Percentiles rank a stretch among this genome's conserved stretches.
Conservation (phyloP, 2,888 invertebrate species). For the Tetragnatha montana region DNA sequence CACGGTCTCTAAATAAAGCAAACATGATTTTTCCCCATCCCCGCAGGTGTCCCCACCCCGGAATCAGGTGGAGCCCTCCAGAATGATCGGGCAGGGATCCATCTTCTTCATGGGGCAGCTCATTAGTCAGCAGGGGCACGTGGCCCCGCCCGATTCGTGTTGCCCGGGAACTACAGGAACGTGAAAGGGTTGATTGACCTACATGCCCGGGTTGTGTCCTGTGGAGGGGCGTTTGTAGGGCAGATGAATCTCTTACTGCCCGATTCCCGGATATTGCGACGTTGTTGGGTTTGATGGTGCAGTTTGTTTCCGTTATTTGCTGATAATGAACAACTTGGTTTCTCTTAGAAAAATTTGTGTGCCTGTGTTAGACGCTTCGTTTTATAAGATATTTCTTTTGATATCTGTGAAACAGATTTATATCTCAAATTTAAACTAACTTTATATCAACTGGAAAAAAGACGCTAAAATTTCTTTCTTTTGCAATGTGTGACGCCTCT, state of each 20-base stretch:
- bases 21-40: too few relatives aligned
- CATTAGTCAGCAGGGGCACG: slow-evolving; percentile 59
- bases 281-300: too few relatives aligned
- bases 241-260: background rate
- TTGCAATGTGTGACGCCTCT: too few relatives aligned
- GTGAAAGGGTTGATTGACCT: slow-evolving; percentile 56
- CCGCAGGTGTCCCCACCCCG: too few relatives aligned
- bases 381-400: background rate
- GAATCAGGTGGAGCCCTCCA: too few relatives aligned
- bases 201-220: slow-evolving; percentile 39
- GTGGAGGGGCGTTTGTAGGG: background rate
- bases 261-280: too few relatives aligned
- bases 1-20: too few relatives aligned
- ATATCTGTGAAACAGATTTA: background rate
- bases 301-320: too few relatives aligned
- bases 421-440: too few relatives aligned
- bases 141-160: slow-evolving; percentile 62
- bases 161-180: slow-evolving; percentile 11
- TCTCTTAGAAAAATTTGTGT: background rate
- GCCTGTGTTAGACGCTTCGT: background rate
- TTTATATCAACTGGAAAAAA: too few relatives aligned
- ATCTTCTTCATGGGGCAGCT: slow-evolving; percentile 45
- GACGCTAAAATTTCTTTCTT: too few relatives aligned
- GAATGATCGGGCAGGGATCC: slow-evolving; percentile 16
- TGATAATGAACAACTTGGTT: background rate